A percentile compares a stretch with the other conserved stretches of the same genome.
These are phyloP conservation scores for Propithecus deckenii DNA, from an alignment of 2,797 vertebrate species.

Conservation along the genomic window DNA sequence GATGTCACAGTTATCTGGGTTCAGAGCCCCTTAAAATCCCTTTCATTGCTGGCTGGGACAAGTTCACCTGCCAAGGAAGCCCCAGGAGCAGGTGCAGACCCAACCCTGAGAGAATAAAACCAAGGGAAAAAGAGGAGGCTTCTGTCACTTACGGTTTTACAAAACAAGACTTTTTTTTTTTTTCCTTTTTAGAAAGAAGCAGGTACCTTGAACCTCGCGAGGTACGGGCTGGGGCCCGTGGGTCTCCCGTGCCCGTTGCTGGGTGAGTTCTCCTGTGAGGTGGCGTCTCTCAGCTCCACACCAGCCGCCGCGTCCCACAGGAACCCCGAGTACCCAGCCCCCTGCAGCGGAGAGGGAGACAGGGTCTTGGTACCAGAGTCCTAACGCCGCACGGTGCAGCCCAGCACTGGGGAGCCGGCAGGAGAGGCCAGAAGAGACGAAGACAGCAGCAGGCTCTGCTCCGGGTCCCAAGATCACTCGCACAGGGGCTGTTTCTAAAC, in stretches of 20 bases:
- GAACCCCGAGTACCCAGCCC: constrained; percentile 90
- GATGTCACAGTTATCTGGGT: too few relatives aligned
- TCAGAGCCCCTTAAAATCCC: not conserved
- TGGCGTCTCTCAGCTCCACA: constrained; percentile 90
- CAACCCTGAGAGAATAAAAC: too few relatives aligned
- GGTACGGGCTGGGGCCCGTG: constrained; percentile 83
- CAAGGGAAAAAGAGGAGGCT: not conserved
- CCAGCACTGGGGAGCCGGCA: too few relatives aligned
- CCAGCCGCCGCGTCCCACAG: constrained; percentile 93
- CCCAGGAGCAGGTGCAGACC: not conserved
- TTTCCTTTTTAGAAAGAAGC: not conserved
- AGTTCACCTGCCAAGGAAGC: not conserved
- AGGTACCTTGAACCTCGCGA: constrained; percentile 92
- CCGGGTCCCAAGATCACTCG: not conserved
- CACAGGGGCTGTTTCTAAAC: not conserved
- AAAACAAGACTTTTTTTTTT: fast-evolving
- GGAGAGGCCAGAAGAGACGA: not conserved
- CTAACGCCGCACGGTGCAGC: not conserved
- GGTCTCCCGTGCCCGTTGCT: constrained; percentile 89
- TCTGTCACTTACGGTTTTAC: not conserved
- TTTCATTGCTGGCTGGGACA: not conserved
- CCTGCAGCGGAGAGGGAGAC: constrained; percentile 79
- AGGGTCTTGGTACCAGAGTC: not conserved
- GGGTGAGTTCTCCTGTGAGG: constrained; percentile 83
- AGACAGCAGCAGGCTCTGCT: not conserved